phyloP scores from a whole-genome alignment of 2,113 vertebrate species.

The Oreochromis spilurus region DNA sequence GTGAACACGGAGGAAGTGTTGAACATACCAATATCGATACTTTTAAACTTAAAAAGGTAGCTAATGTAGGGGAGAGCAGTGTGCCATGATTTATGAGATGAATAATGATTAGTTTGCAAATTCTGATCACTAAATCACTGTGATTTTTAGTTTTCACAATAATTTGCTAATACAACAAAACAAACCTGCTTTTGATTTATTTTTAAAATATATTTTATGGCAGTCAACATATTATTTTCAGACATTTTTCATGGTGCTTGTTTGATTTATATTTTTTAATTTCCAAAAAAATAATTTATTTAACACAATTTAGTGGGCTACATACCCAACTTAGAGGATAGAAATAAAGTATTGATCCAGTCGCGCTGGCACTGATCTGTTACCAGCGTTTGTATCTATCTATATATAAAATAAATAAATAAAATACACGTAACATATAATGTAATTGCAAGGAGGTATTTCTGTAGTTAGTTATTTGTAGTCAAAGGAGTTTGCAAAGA shows the following conservation, averaged over 20 bases:
- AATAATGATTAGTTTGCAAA: neutral
- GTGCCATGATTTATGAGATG: neutral
- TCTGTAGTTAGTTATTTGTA: too few relatives aligned
- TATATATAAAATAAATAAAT: too few relatives aligned
- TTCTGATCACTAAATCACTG: neutral
- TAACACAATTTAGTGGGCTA: neutral
- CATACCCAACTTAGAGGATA: neutral
- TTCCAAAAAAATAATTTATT: accelerated
- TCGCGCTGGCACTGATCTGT: neutral
- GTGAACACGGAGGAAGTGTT: neutral
- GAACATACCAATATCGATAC: neutral
- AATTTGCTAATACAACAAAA: neutral
- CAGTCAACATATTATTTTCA: neutral
- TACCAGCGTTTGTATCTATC: neutral
- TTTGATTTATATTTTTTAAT: too few relatives aligned
- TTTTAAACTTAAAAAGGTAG: neutral
- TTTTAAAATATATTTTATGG: neutral
- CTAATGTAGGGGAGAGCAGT: neutral
- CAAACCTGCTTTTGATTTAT: neutral
- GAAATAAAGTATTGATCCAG: neutral
- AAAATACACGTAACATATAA: too few relatives aligned
- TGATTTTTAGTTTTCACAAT: neutral
- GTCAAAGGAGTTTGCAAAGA: too few relatives aligned
- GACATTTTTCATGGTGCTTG: too few relatives aligned
- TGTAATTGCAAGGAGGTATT: too few relatives aligned